These are phyloP conservation scores for Channa maculata DNA, from an alignment of 2,113 vertebrate genomes.

Conservation along the genomic window DNA sequence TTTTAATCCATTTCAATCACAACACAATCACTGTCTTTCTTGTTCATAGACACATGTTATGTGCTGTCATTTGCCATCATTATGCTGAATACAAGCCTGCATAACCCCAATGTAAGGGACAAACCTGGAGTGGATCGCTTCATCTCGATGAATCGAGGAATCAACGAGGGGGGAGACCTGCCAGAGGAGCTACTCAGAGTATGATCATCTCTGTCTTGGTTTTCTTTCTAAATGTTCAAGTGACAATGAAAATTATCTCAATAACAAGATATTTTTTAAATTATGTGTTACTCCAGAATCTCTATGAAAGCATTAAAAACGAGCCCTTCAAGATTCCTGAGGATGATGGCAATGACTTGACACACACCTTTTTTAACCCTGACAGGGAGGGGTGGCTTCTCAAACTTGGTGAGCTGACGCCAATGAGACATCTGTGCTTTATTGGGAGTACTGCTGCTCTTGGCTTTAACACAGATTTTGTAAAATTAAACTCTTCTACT, in stretches of 20 bases:
- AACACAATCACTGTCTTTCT: not conserved
- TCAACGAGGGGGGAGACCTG: conserved; percentile 92
- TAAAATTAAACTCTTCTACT: not conserved
- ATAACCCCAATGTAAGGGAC: conserved; percentile 93
- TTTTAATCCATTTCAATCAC: no score
- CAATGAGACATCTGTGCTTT: not conserved
- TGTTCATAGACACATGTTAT: conserved; percentile 88
- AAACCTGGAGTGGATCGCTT: conserved; percentile 90
- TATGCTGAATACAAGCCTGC: conserved; percentile 94
- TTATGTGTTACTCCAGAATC: conserved; percentile 80
- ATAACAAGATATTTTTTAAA: not conserved
- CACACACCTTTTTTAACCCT: conserved; percentile 94
- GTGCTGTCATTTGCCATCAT: conserved; percentile 93
- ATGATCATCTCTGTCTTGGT: conserved; percentile 10
- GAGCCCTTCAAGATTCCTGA: conserved; percentile 95
- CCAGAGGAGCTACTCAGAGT: conserved; percentile 92
- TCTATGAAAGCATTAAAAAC: conserved; percentile 93
- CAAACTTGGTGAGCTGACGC: conserved; percentile 87
- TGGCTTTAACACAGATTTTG: not conserved
- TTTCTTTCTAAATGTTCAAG: not conserved
- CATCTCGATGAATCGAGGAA: conserved; percentile 93
- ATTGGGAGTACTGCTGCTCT: not conserved
- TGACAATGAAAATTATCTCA: not conserved
- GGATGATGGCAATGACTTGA: conserved; percentile 94
- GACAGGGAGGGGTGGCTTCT: conserved; percentile 95